Base-by-base conservation (phyloP, 2,888 invertebrate genomes). In the Marasmarcha lunaedactyla region DNA sequence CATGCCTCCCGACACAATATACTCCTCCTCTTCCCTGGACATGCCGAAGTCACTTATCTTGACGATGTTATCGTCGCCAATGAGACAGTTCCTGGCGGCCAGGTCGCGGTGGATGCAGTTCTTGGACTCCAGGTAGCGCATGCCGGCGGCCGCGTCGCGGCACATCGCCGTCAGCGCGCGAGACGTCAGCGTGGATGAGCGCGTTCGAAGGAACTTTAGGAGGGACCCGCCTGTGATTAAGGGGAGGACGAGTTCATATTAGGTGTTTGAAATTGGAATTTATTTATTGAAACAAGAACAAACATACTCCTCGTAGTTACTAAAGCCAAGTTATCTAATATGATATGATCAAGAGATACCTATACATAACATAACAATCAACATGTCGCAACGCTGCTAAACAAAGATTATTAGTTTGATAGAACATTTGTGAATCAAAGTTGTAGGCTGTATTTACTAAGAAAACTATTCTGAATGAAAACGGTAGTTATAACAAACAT, bases 1-100 rank as follows among this genome's bases (percentile, higher is more conserved):
- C 94, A 97, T 95, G 26, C 97, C 97, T 53, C 97, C 97, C 2
- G 97, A 96, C 33, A 97, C 97, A 45, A 94, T 95, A 57, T 98
- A 98, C 67, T 97, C 97, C 67, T 97, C 95, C 64, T 97, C 97
- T 69, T 97, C 97, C 15, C 97, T 81, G 0, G 97, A 97, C 97
- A 98, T 98, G 48, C 97, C 97, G 81, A 97, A 98, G 79, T 98
- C 97, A 0, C 97, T 97, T 59, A 98, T 98, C 85, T 98, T 98
- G 2, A 97, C 96, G 40, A 89, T 90, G 55, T 93, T 91, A 53
- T 93, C 91, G 58, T 91, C 90, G 70, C 91, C 91, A 27, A 95
- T 90, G 51, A 95, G 86, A 71, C 97, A 97, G 84, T 97, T 98
- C 54, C 97, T 86, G 0, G 97, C 97, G 0, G 97, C 97, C 51